Evolutionary conservation across 2,113 vertebrate species (phyloP), one percentile per base, ranked within the genome.

Genomic region (Madoqua kirkii): DNA sequence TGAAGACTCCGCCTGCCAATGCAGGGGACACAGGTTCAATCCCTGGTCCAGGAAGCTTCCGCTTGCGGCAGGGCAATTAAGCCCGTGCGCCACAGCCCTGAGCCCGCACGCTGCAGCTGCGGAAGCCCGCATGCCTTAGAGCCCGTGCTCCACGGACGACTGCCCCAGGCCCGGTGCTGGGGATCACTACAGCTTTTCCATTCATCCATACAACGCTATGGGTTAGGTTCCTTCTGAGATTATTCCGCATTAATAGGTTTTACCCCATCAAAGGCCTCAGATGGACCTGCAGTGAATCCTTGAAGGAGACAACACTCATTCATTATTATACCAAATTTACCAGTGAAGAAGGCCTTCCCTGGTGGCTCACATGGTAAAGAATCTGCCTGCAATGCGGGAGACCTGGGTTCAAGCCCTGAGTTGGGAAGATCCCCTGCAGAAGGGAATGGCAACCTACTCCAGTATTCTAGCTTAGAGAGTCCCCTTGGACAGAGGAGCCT

Each of bases 161-260:
- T 4, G n/a, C 40, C 9, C 7, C 57, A 19, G 85, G 33, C 36
- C 0, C 21, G 0, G 8, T 0, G 1, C 57, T 7, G 19, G 12
- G 15, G 10, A 6, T 15, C 57, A 5, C 1, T 0, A 25, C 0
- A 2, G 16, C 5, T 1, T 27, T 11, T 43, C 43, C 14, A 1
- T 5, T 2, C 31, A 8, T 40, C 45, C 48, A 21, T 5, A 2
- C 6, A 21, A 7, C 43, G 52, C 50, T 15, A 0, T 0, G 9
- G 8, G 40, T 74, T 5, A 54, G 31, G 29, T 12, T n/a, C 5
- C 23, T 27, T 43, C 84, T 40, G 78, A 23, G 31, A 29, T 31
- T 15, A 9, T 1, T 36, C 87, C 78, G 62, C 67, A 4, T 31
- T 11, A 6, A 16, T 6, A 48, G 25, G 21, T 52, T 16, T 45